Conservation (phyloP, 2,797 vertebrate species). For the Spinus olivaceus region DNA sequence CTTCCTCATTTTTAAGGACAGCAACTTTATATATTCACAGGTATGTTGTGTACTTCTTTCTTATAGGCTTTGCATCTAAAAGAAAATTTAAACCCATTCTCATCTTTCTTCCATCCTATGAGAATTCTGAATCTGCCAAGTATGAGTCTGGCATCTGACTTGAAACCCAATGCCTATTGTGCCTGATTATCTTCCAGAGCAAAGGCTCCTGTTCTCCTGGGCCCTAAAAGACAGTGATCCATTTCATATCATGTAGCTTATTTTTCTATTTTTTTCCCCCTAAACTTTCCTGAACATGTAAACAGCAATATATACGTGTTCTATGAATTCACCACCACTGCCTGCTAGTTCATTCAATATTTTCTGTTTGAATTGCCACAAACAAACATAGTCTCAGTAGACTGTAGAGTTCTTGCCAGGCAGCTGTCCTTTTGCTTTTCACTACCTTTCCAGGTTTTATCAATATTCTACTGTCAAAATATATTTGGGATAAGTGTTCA, state of each 20-base stretch:
- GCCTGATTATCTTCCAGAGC: not conserved
- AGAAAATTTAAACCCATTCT: not conserved
- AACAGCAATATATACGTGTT: not conserved
- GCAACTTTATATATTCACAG: not conserved
- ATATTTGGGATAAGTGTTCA: not conserved
- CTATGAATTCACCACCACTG: not conserved
- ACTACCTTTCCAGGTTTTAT: not conserved
- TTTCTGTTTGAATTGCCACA: not conserved
- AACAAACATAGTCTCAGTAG: not conserved
- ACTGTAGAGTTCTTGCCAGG: not conserved
- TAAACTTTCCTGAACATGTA: not conserved
- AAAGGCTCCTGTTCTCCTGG: not conserved
- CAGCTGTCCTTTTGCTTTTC: not conserved
- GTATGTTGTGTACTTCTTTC: not conserved
- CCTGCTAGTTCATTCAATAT: not conserved
- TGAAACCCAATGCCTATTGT: not conserved
- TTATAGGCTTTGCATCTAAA: not conserved
- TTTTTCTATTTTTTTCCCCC: not conserved
- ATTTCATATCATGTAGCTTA: not conserved
- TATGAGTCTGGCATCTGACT: not conserved
- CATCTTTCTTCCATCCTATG: not conserved
- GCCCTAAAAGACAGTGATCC: not conserved
- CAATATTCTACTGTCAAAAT: not conserved
- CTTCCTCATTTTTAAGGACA: not conserved
- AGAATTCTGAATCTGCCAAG: not conserved